Conservation (phyloP, 1,140 invertebrate species). For the Drosophila ogumai region DNA sequence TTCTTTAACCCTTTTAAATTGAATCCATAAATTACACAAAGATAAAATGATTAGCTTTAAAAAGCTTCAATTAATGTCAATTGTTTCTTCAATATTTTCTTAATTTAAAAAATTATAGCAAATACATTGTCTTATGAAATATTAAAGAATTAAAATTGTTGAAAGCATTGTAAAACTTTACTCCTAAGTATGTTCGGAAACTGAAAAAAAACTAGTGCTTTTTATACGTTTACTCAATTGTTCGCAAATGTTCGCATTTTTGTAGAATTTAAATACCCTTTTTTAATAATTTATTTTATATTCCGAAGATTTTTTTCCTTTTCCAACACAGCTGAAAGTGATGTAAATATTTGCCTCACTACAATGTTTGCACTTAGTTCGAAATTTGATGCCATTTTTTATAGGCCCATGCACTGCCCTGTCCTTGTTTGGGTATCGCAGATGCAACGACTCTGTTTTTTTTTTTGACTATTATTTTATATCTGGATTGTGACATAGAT, state of each 20-base stretch:
- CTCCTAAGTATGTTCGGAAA: slow-evolving; percentile 23
- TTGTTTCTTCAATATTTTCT: neutral
- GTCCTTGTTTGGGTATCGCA: slow-evolving; percentile 6
- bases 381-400: slow-evolving; percentile 76
- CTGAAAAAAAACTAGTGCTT: slow-evolving; percentile 18
- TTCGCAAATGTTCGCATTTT: slow-evolving; percentile 1
- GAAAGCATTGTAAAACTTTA: neutral
- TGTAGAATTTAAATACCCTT: slow-evolving; percentile 38
- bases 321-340: slow-evolving; percentile 67
- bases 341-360: slow-evolving; percentile 74
- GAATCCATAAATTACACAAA: neutral
- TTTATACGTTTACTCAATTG: slow-evolving; percentile 9
- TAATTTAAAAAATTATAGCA: neutral
- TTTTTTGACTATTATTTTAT: slow-evolving; percentile 57
- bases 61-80: neutral
- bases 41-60: neutral
- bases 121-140: neutral
- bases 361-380: slow-evolving; percentile 71
- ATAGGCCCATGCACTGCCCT: slow-evolving; percentile 10
- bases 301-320: slow-evolving; percentile 30
- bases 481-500: slow-evolving; percentile 64
- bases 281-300: slow-evolving; percentile 58
- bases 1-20: neutral
- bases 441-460: slow-evolving; percentile 15
- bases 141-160: neutral